phyloP scores from a whole-genome alignment of 2,888 invertebrate genomes.

The Axea sp. region DNA sequence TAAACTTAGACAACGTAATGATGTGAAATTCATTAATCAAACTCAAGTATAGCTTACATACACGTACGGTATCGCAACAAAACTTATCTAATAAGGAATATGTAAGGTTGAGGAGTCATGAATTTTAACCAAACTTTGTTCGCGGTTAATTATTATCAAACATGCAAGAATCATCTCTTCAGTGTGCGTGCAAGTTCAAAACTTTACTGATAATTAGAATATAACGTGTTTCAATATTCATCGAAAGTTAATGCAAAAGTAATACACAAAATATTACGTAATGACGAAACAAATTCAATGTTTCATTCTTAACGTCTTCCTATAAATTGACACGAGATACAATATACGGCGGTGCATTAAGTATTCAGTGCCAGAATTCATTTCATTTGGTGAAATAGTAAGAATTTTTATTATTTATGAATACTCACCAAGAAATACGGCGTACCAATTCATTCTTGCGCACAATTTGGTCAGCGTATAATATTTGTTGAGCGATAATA shows the following conservation, averaged over 20 bases:
- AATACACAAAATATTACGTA: conserved; percentile 10
- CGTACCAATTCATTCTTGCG: conserved; percentile 1
- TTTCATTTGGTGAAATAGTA: conserved; percentile 3
- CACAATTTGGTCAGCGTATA: neutral
- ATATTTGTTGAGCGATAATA: conserved; percentile 5
- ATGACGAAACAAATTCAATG: neutral
- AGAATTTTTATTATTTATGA: conserved; percentile 10
- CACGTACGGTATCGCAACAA: conserved; percentile 16
- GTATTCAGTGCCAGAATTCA: conserved; percentile 8
- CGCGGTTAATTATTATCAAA: conserved; percentile 51
- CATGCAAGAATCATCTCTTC: conserved; percentile 40
- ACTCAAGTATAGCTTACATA: conserved; percentile 6
- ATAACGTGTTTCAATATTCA: conserved; percentile 25
- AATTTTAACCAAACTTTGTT: conserved; percentile 45
- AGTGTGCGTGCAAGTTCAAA: conserved; percentile 30
- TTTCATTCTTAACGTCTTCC: conserved; percentile 1
- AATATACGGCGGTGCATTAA: neutral
- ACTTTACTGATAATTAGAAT: conserved; percentile 36
- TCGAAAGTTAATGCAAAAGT: conserved; percentile 13
- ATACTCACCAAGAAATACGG: neutral
- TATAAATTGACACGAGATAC: conserved; percentile 2
- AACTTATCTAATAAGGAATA: conserved; percentile 52
- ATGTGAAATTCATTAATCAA: conserved; percentile 27
- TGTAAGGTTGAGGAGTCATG: conserved; percentile 38
- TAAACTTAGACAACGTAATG: conserved; percentile 1